phyloP scores from a whole-genome alignment of 2,797 vertebrate species.

The Sphenodon punctatus region DNA sequence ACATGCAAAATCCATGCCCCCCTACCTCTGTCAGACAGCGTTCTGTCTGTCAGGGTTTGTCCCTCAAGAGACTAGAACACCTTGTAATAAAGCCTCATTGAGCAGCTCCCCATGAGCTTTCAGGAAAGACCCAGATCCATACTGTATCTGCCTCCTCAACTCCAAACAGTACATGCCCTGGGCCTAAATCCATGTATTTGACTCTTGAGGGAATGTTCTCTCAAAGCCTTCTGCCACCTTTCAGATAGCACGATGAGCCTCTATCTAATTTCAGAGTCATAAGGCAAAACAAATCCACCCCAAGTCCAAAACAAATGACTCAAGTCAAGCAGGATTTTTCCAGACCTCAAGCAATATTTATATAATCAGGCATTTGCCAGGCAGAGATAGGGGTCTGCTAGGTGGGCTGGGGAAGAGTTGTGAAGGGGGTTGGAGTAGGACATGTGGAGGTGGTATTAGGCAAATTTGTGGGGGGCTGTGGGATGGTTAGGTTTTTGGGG shows the following conservation, averaged over 20 bases:
- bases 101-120: neutral
- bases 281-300: too few relatives aligned
- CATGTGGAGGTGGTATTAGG: too few relatives aligned
- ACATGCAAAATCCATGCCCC: neutral
- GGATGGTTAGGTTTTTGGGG: too few relatives aligned
- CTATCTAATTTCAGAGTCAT: too few relatives aligned
- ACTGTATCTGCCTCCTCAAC: conserved; percentile 7
- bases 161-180: neutral
- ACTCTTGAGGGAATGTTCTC: neutral
- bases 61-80: neutral
- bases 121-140: neutral
- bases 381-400: too few relatives aligned
- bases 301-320: too few relatives aligned
- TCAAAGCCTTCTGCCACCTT: neutral
- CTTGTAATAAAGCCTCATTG: neutral
- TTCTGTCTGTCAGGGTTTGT: neutral
- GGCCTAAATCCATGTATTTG: neutral
- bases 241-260: neutral
- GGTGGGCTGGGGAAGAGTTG: too few relatives aligned
- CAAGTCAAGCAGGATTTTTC: neutral
- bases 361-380: too few relatives aligned
- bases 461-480: too few relatives aligned
- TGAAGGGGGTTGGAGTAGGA: too few relatives aligned
- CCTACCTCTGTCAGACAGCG: neutral
- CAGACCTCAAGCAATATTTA: neutral